Conservation (phyloP, 2,797 vertebrate genomes). For the Notamacropus eugenii region DNA sequence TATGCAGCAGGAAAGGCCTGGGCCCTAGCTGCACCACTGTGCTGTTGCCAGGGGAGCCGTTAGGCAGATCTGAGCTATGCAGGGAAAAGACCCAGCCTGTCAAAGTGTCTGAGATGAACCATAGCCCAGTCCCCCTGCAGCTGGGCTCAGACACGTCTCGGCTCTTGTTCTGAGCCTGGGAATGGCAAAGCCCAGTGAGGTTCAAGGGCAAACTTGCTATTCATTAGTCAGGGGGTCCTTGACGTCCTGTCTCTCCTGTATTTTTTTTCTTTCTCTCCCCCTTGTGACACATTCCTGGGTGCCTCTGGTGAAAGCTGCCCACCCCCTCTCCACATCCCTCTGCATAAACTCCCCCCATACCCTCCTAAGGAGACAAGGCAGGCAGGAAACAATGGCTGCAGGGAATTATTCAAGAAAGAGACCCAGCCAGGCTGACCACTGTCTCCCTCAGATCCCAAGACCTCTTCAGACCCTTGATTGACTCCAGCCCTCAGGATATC, state of each 20-base stretch:
- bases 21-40: slow-evolving; percentile 83
- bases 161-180: slow-evolving; percentile 95
- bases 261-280: slow-evolving; percentile 81
- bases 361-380: slow-evolving; percentile 78
- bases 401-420: slow-evolving; percentile 80
- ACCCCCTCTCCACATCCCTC: slow-evolving; percentile 80
- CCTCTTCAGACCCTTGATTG: slow-evolving; percentile 53
- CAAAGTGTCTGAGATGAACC: slow-evolving; percentile 93
- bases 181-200: slow-evolving; percentile 90
- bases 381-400: slow-evolving; percentile 82
- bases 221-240: slow-evolving; percentile 92
- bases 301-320: slow-evolving; percentile 83
- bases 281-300: slow-evolving; percentile 87
- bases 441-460: slow-evolving; percentile 39
- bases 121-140: slow-evolving; percentile 89
- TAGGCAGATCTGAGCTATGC: slow-evolving; percentile 91
- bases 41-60: slow-evolving; percentile 97
- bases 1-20: slow-evolving; percentile 82
- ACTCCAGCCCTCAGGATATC: slow-evolving; percentile 44
- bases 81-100: slow-evolving; percentile 94
- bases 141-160: slow-evolving; percentile 91
- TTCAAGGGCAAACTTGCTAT: slow-evolving; percentile 94
- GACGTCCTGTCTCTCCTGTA: slow-evolving; percentile 83
- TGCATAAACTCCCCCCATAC: slow-evolving; percentile 47
- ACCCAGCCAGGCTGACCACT: slow-evolving; percentile 47